A percentile compares a stretch with the other conserved stretches of the same genome.
These are phyloP conservation scores for Hybognathus amarus DNA, from an alignment of 2,797 vertebrate genomes.

Conservation along the genomic window DNA sequence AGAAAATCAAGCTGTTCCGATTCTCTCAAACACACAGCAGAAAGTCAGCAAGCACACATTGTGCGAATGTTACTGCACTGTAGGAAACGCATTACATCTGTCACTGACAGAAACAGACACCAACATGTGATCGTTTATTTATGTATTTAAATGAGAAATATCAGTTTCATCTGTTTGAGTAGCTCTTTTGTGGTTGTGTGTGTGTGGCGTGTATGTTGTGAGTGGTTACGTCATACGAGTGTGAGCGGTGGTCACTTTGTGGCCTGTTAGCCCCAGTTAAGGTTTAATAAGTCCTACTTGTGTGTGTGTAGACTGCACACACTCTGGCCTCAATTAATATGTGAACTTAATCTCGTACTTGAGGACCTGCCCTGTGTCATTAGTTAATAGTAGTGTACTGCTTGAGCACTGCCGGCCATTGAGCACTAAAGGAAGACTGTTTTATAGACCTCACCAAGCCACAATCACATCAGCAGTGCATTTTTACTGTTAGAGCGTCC, in stretches of 20 bases:
- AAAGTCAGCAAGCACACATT: slow-evolving; percentile 29
- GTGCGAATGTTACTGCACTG: slow-evolving; percentile 28
- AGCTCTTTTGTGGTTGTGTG: slow-evolving; percentile 5
- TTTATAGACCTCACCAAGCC: slow-evolving; percentile 8
- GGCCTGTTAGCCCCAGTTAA: slow-evolving; percentile 38
- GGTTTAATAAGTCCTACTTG: slow-evolving; percentile 32
- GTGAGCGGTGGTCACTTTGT: slow-evolving; percentile 30
- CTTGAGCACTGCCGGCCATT: slow-evolving; percentile 44
- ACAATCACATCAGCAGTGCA: neutral
- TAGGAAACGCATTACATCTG: slow-evolving; percentile 6
- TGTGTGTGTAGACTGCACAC: slow-evolving; percentile 18
- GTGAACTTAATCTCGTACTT: slow-evolving; percentile 65
- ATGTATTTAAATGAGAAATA: slow-evolving; percentile 35
- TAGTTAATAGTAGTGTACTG: slow-evolving; percentile 74
- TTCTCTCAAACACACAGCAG: slow-evolving; percentile 23
- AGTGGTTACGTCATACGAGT: slow-evolving; percentile 41
- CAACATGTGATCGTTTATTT: slow-evolving; percentile 16
- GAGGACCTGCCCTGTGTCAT: slow-evolving; percentile 72
- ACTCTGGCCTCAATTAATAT: slow-evolving; percentile 71
- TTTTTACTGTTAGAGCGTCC: neutral
- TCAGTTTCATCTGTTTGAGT: slow-evolving; percentile 14
- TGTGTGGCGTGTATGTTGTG: slow-evolving; percentile 17
- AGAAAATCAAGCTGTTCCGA: slow-evolving; percentile 45
- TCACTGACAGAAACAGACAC: slow-evolving; percentile 28
- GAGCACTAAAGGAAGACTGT: neutral